Conservation (phyloP, 2,113 vertebrate genomes). For the Callipepla californica region DNA sequence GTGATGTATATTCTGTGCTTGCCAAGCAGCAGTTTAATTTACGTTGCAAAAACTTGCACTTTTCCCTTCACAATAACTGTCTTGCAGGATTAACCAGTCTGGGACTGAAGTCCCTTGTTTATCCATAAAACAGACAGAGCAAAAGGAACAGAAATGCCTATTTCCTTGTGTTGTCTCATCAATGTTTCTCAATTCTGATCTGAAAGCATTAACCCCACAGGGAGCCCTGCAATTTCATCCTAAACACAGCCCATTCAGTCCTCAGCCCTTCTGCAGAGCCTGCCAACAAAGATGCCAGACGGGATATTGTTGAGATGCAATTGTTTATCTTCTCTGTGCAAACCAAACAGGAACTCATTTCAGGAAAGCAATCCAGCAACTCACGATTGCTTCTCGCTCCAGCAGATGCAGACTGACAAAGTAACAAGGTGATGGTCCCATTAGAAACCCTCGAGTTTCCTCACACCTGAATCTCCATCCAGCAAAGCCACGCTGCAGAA, state of each 20-base stretch:
- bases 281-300: slow-evolving; percentile 8
- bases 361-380: slow-evolving; percentile 45
- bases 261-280: slow-evolving; percentile 18
- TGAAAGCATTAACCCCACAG: slow-evolving; percentile 28
- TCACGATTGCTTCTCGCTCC: neutral
- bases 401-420: neutral
- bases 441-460: neutral
- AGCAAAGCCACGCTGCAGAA: neutral
- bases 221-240: slow-evolving; percentile 5
- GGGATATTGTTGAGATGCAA: neutral
- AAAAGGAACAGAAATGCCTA: neutral
- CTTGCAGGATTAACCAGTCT: neutral
- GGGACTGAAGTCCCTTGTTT: neutral
- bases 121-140: neutral
- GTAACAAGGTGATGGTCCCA: slow-evolving; percentile 25
- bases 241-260: neutral
- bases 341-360: slow-evolving; percentile 20
- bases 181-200: neutral
- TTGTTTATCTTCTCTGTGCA: neutral
- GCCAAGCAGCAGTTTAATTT: neutral
- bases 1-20: neutral
- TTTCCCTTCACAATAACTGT: no score
- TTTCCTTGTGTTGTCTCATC: neutral
- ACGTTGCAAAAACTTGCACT: neutral
- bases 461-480: neutral